Percentiles rank a stretch among this genome's conserved stretches.
Evolutionary conservation across 2,113 vertebrate genomes (phyloP).

Genomic region (Fulmarus glacialis): DNA sequence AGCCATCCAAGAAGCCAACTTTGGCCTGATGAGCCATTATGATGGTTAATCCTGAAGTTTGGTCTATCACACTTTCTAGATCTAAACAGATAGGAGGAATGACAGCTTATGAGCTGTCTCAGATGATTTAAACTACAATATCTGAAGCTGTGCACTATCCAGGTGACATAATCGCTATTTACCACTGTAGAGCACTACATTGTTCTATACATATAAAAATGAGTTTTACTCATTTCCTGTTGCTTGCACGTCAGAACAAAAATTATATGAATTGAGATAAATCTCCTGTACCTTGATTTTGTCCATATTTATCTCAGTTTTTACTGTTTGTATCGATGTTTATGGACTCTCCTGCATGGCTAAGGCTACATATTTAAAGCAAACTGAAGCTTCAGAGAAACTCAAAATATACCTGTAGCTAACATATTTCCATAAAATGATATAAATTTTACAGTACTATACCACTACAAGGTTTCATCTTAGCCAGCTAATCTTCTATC

Average conservation of each 20-base stretch:
- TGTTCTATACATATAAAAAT: neutral
- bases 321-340: neutral
- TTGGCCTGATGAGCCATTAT: neutral
- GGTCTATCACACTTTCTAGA: neutral
- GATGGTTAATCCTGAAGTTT: neutral
- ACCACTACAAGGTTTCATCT: neutral
- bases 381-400: neutral
- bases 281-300: neutral
- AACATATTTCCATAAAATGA: neutral
- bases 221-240: neutral
- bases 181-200: neutral
- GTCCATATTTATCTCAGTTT: neutral
- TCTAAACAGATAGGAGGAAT: neutral
- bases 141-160: neutral
- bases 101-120: neutral
- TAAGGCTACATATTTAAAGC: neutral
- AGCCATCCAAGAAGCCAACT: neutral
- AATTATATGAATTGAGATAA: neutral
- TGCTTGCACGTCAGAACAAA: neutral
- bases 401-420: neutral
- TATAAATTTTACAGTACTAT: neutral
- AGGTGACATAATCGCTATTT: neutral
- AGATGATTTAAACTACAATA: neutral
- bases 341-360: neutral
- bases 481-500: neutral